phyloP scores from a whole-genome alignment of 2,113 vertebrate genomes.

The rat (Rattus norvegicus) region DNA sequence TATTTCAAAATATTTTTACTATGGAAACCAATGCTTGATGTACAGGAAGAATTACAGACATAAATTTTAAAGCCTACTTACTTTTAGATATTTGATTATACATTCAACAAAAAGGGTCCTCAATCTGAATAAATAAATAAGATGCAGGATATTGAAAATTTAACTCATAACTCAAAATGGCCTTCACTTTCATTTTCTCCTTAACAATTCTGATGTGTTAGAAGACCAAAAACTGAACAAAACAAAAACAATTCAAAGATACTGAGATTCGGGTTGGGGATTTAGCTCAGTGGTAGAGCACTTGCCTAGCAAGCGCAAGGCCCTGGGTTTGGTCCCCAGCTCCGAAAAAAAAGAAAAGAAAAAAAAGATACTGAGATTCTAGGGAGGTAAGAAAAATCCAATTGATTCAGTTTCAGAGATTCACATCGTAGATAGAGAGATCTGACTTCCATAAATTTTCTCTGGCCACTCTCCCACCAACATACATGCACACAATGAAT shows the following conservation, averaged over 20 bases:
- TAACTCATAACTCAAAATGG: not conserved
- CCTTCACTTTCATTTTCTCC: not conserved
- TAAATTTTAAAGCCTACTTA: not conserved
- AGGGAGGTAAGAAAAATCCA: not conserved
- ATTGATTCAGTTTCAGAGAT: not conserved
- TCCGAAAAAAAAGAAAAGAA: too few species aligned
- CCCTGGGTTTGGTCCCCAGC: too few species aligned
- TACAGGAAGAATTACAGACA: not conserved
- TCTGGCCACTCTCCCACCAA: not conserved
- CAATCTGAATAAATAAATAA: not conserved
- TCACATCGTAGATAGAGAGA: not conserved
- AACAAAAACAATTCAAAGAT: not conserved
- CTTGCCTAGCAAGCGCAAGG: too few species aligned
- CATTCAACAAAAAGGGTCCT: not conserved
- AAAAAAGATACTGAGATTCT: too few species aligned
- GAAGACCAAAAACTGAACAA: not conserved
- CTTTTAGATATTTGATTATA: not conserved
- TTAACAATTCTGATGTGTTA: not conserved
- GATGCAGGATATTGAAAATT: not conserved
- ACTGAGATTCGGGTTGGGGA: too few species aligned
- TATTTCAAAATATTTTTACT: not conserved
- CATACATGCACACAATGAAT: not conserved
- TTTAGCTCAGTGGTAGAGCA: too few species aligned
- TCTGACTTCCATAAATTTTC: too few species aligned
- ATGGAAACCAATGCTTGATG: not conserved